Base-by-base conservation (phyloP, 1,140 invertebrate species). In the Danaus plexippus region DNA sequence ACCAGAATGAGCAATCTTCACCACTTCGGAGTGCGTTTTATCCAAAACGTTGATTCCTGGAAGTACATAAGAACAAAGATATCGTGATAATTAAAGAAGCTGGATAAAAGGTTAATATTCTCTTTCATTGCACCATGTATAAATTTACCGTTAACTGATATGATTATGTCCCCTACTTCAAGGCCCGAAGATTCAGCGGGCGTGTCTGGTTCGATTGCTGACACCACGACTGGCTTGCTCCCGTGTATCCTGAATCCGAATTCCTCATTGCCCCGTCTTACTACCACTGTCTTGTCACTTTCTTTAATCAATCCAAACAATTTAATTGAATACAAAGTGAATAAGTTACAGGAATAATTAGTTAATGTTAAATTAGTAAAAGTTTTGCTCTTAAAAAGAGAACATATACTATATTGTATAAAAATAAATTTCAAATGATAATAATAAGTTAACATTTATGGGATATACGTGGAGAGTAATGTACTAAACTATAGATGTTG, bases 231-330 rank as follows among this genome's bases (percentile, higher is more conserved):
- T 0, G 97, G 97, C 67, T 96, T 95, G 54, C 95, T 97, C 9
- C 97, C 97, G 69, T 98, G 95, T 67, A 99, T 97, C 48, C 97
- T 91, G 74, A 99, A 97, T 9, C 97, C 97, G 81, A 98, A 98
- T 75, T 98, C 97, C 9, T 94, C 95, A 11, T 94, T 94, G 54
- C 94, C 91, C 46, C 94, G 90, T 62, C 90, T 91, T 0, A 97
- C 94, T 44, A 94, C 89, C 11, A 97, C 93, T 32, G 91, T 93
- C 80, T 96, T 96, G 80, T 96, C 94, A 76, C 93, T 94, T 77
- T 95, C 95, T 96, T 32, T 32, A 32, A 32, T 8, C 22, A 32
- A 32, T 32, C 22, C 22, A 32, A 32, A 32, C 0, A 32, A 32
- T 8, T 32, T 32, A 32, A 32, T 32, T 32, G 22, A 32, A 32